A percentile compares a stretch with the other conserved stretches of the same genome.
Conservation (phyloP, 2,113 vertebrate genomes). For the Stegastes partitus region DNA sequence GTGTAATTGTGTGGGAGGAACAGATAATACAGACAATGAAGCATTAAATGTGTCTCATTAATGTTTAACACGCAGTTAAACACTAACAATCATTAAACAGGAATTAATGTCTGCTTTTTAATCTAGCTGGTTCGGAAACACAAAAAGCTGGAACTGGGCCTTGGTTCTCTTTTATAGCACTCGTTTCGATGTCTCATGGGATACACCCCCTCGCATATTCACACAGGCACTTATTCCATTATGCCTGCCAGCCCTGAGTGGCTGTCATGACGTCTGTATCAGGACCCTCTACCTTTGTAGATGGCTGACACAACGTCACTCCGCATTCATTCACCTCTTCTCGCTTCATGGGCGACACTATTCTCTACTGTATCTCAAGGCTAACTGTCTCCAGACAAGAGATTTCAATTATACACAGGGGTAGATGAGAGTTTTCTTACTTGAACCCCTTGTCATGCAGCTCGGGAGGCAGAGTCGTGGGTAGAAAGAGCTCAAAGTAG, state of each 20-base stretch:
- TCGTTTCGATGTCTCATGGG: constrained; percentile 1
- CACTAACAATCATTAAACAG: background rate
- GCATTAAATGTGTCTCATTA: background rate
- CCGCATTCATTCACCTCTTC: constrained; percentile 18
- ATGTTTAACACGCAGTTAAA: background rate
- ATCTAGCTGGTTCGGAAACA: background rate
- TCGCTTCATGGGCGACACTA: background rate
- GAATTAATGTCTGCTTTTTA: background rate
- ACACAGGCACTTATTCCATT: constrained; percentile 23
- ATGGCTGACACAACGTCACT: background rate
- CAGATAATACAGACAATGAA: background rate
- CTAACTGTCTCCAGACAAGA: background rate
- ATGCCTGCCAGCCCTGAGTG: constrained; percentile 5
- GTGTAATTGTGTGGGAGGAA: background rate
- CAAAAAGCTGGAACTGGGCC: background rate
- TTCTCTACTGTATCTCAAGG: background rate
- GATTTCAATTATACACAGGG: background rate
- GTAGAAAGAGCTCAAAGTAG: constrained; percentile 97
- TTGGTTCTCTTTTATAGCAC: constrained; percentile 14
- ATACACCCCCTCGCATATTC: constrained; percentile 8
- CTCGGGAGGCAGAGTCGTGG: constrained; percentile 94
- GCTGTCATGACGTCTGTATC: constrained; percentile 18
- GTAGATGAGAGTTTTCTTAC: constrained; percentile 81
- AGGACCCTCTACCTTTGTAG: constrained; percentile 16
- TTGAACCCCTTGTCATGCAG: constrained; percentile 95